phyloP scores from a whole-genome alignment of 2,113 vertebrate species.

The Nipponia nippon region DNA sequence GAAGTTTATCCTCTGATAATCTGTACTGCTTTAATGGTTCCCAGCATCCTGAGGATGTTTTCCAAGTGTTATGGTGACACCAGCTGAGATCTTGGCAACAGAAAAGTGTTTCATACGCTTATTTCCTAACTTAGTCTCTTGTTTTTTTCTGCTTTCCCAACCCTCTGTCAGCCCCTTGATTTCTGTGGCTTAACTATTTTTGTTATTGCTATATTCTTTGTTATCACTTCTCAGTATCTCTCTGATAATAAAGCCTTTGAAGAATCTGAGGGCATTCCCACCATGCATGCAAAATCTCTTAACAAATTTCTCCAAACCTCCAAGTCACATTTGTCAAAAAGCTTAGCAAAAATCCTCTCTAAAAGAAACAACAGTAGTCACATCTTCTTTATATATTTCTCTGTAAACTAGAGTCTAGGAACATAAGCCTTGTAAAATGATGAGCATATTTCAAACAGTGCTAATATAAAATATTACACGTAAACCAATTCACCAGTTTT shows the following conservation, averaged over 20 bases:
- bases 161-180: not conserved
- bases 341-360: not conserved
- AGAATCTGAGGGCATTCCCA: not conserved
- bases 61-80: slow-evolving; percentile 42
- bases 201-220: not conserved
- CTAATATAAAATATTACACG: not conserved
- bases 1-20: slow-evolving; percentile 51
- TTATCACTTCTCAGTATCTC: not conserved
- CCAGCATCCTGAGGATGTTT: slow-evolving; percentile 22
- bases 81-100: slow-evolving; percentile 23
- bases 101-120: slow-evolving; percentile 24
- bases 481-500: not conserved
- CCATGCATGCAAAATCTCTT: not conserved
- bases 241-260: not conserved
- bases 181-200: slow-evolving; percentile 14
- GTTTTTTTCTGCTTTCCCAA: not conserved
- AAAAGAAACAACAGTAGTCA: not conserved
- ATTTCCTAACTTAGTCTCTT: slow-evolving; percentile 13
- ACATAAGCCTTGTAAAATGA: not conserved
- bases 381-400: not conserved
- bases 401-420: not conserved
- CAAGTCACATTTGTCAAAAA: not conserved
- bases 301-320: not conserved
- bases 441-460: not conserved
- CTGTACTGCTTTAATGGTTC: slow-evolving; percentile 28